Evolutionary conservation across 2,888 invertebrate species (phyloP), one percentile per base, ranked within the genome.

Genomic region (Drosophila putrida): DNA sequence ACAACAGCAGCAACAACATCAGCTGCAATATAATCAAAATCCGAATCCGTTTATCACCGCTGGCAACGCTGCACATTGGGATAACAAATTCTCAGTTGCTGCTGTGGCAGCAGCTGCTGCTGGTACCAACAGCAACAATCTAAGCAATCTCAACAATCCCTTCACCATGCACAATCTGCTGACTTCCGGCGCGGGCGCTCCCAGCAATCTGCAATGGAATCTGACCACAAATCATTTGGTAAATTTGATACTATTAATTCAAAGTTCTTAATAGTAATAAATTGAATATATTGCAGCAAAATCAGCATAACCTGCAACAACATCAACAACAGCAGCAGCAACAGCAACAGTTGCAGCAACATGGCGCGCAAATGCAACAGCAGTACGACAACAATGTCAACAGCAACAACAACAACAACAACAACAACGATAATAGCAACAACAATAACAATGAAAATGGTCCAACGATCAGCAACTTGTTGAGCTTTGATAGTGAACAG

Each of bases 401-500:
- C 43, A 67, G 46, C 13, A 61, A 43, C 31, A 70, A 53, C 46
- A 46, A 54, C 44, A 33, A 50, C 13, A 51, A 60, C 51, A 76
- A 55, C 57, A 82, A 88, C 50, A 76, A 43, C 10, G 69, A 66
- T 38, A 58, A 49, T 13, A 50, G 51, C 31, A 61, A 41, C n/a
- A 59, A 59, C 46, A 71, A 74, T 44, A 73, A 71, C 61, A 85
- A 75, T 43, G 89, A 91, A 58, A 90, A 91, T 55, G 91, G 90
- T 50, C 90, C 91, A 39, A 91, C 91, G 81, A 68, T 92, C 58
- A 92, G 91, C 75, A 93, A 90, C 68, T 87, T 93, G 44, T 69
- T 93, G 27, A 93, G 93, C 82, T 91, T 94, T 80, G 93, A 94
- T 75, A 93, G 93, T 71, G 93, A 93, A 58, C 93, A 93, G 73